Base-by-base conservation (phyloP, 2,888 invertebrate species). In the Boloria selene region DNA sequence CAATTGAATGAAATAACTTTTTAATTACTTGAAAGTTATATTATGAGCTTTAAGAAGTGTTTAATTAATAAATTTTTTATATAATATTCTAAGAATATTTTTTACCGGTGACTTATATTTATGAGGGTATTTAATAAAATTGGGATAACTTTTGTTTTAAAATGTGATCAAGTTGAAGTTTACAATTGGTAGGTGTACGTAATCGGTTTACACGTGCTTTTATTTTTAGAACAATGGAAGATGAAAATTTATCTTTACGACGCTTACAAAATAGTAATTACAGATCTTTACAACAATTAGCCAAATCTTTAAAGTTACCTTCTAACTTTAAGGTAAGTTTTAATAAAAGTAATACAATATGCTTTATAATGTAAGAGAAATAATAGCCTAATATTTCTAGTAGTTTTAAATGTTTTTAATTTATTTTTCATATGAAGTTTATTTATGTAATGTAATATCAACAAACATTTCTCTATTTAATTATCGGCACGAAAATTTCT, bases 251-350 rank as follows among this genome's bases (percentile, higher is more conserved):
- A 70, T 69, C 74, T 75, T 13, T 60, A 55, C 70, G 67, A 18
- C 73, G 72, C 31, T 74, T 90, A 38, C 74, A 86, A 74, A 64
- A 70, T 31, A 78, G 76, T 61, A 73, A 81, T 0, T 91, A 91
- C 68, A 81, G 90, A 67, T 71, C 77, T 72, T 73, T 91, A 61
- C 91, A 91, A 70, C 77, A 84, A 67, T 68, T 83, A 38, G 86
- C 90, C 0, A 91, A 91, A 69, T 73, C 79, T 14, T 70, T 89
- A 75, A 22, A 65, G 3, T 73, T 91, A 58, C 91, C 91, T 7
- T 87, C 84, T 3, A 91, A 90, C 73, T 84, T 88, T 16, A 91
- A 91, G 80, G 88, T 82, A 77, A 42, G 4, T 3, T 16, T 31
- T 26, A 42, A 61, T 22, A 22, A 22, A 22, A 22, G 3, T 2